phyloP scores from a whole-genome alignment of 2,888 invertebrate species.

The Tanytarsus gracilentus region DNA sequence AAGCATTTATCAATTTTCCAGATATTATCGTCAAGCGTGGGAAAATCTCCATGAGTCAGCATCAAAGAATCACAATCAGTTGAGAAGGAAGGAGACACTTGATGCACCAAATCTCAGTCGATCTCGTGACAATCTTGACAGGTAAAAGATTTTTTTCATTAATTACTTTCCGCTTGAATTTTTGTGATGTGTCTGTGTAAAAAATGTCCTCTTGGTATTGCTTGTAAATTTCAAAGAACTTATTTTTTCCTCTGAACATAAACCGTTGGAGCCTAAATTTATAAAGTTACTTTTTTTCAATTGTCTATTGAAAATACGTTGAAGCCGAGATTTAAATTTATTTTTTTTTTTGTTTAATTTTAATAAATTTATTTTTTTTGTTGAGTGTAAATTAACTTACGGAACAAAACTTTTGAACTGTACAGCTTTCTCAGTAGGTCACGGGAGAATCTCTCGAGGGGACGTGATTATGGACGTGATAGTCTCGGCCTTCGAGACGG shows the following conservation, averaged over 20 bases:
- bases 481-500: slow-evolving; percentile 54
- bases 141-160: slow-evolving; percentile 34
- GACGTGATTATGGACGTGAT: slow-evolving; percentile 38
- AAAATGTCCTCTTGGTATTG: too few species aligned
- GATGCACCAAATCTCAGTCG: slow-evolving; percentile 52
- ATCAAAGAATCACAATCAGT: slow-evolving; percentile 52
- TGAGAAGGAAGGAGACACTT: slow-evolving; percentile 60
- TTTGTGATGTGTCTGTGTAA: too few species aligned
- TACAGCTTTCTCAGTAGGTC: slow-evolving; percentile 34
- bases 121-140: slow-evolving; percentile 42
- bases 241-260: too few species aligned
- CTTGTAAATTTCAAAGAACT: too few species aligned
- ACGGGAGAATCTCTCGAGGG: slow-evolving; percentile 39
- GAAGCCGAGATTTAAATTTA: too few species aligned
- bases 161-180: not conserved
- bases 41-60: slow-evolving; percentile 81
- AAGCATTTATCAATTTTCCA: slow-evolving; percentile 31
- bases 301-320: too few species aligned
- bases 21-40: slow-evolving; percentile 86
- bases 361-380: slow-evolving; percentile 26
- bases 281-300: too few species aligned
- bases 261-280: too few species aligned
- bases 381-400: slow-evolving; percentile 35
- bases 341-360: slow-evolving; percentile 31
- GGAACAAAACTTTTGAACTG: slow-evolving; percentile 37